A percentile compares a stretch with the other conserved stretches of the same genome.
phyloP scores from a whole-genome alignment of 2,888 invertebrate species.

The Neuroscelio doddi region DNA sequence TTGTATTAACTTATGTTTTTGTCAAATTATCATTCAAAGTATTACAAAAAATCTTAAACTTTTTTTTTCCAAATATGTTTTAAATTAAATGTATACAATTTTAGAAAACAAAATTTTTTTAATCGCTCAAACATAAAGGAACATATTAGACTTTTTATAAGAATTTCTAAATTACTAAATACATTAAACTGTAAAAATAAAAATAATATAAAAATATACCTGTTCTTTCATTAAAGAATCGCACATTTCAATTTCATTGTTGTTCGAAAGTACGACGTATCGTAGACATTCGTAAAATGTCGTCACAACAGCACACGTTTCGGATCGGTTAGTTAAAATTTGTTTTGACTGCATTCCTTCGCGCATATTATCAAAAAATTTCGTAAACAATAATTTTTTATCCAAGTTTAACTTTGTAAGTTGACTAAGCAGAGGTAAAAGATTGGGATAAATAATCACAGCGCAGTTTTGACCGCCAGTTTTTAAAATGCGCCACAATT shows the following conservation, averaged over 20 bases:
- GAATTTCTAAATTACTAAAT: background rate
- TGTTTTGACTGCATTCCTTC: constrained; percentile 77
- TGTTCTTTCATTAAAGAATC: constrained; percentile 68
- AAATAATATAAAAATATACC: constrained; percentile 55
- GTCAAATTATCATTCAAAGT: no score
- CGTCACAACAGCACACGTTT: constrained; percentile 79
- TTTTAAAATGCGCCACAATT: constrained; percentile 79
- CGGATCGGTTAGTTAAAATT: constrained; percentile 78
- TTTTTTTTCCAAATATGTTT: no score
- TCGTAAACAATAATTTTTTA: constrained; percentile 75
- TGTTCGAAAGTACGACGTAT: constrained; percentile 75
- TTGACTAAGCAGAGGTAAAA: constrained; percentile 84
- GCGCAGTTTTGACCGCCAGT: constrained; percentile 87
- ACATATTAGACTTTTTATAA: background rate
- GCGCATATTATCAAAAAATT: constrained; percentile 81
- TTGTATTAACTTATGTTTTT: no score
- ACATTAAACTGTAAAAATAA: constrained; percentile 37
- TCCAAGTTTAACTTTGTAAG: constrained; percentile 75
- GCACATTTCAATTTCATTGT: constrained; percentile 71
- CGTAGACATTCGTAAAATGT: constrained; percentile 85
- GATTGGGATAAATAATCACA: constrained; percentile 79
- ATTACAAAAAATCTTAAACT: no score
- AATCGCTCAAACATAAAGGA: background rate
- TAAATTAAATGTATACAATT: no score
- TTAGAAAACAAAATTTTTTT: no score